A percentile compares a stretch with the other conserved stretches of the same genome.
These are phyloP conservation scores for Dusona sp. DNA, from an alignment of 2,888 invertebrate species.

Conservation along the genomic window DNA sequence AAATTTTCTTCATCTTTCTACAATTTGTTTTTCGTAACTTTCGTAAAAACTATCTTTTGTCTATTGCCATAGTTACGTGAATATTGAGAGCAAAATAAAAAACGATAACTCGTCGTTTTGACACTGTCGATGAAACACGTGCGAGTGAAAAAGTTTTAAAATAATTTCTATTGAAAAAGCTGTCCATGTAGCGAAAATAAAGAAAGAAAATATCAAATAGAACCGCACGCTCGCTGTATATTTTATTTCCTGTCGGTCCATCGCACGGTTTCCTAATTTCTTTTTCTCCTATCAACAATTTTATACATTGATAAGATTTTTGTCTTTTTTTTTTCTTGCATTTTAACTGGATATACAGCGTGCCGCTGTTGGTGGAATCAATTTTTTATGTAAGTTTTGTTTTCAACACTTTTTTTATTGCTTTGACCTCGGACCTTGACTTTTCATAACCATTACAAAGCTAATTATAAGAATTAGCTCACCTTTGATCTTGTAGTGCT, in stretches of 20 bases:
- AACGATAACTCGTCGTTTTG: constrained; percentile 35
- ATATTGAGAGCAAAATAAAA: constrained; percentile 14
- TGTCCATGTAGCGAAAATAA: background rate
- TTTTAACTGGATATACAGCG: constrained; percentile 8
- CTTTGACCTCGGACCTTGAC: background rate
- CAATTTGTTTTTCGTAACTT: background rate
- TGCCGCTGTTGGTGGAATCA: background rate
- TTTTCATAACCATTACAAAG: background rate
- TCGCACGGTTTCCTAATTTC: constrained; percentile 7
- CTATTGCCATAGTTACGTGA: constrained; percentile 36
- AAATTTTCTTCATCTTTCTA: background rate
- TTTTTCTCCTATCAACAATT: constrained; percentile 7
- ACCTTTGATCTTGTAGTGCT: background rate
- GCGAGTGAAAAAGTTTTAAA: constrained; percentile 33
- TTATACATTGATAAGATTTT: constrained; percentile 8
- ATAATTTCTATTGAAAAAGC: constrained; percentile 11
- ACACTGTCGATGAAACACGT: constrained; percentile 27
- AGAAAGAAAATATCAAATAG: background rate
- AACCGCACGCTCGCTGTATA: background rate
- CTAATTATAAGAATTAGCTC: background rate
- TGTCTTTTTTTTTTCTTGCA: constrained; percentile 13
- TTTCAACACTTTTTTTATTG: background rate
- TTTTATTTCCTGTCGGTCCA: constrained; percentile 25
- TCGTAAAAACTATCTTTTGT: constrained; percentile 4
- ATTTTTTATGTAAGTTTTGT: constrained; percentile 15